Conservation (phyloP, 2,888 invertebrate genomes). For the Melanchra persicariae region DNA sequence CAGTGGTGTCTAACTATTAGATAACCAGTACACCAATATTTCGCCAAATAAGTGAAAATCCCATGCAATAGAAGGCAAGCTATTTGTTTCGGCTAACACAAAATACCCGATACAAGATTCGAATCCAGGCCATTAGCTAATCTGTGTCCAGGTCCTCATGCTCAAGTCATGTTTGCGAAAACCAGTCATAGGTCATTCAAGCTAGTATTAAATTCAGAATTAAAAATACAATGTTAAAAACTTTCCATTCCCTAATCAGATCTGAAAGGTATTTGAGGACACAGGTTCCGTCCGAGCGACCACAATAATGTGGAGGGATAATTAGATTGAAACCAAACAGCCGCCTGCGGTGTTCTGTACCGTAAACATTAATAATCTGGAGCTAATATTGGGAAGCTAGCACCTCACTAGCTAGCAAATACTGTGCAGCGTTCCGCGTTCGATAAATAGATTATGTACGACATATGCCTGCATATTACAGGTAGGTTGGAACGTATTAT, state of each 20-base stretch:
- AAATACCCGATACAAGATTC: background rate
- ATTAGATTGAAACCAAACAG: constrained; percentile 21
- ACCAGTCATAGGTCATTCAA: background rate
- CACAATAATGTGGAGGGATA: constrained; percentile 11
- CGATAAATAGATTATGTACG: background rate
- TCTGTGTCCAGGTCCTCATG: background rate
- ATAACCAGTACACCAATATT: too few species aligned
- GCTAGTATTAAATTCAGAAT: background rate
- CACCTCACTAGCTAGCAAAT: constrained; percentile 8
- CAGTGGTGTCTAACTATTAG: background rate
- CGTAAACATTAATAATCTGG: constrained; percentile 19
- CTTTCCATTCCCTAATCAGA: background rate
- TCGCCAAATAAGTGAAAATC: background rate
- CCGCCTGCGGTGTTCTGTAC: background rate
- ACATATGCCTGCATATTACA: background rate
- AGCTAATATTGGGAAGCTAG: constrained; percentile 8
- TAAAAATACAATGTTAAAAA: background rate
- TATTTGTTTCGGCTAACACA: background rate
- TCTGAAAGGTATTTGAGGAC: constrained; percentile 16
- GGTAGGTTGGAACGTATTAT: background rate
- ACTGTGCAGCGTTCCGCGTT: background rate
- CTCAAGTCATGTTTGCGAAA: background rate
- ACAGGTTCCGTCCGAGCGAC: background rate
- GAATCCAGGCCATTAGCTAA: too few species aligned
- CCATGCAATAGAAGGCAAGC: background rate